These are phyloP conservation scores for Adelges cooleyi DNA, from an alignment of 1,140 invertebrate genomes.

Conservation along the genomic window DNA sequence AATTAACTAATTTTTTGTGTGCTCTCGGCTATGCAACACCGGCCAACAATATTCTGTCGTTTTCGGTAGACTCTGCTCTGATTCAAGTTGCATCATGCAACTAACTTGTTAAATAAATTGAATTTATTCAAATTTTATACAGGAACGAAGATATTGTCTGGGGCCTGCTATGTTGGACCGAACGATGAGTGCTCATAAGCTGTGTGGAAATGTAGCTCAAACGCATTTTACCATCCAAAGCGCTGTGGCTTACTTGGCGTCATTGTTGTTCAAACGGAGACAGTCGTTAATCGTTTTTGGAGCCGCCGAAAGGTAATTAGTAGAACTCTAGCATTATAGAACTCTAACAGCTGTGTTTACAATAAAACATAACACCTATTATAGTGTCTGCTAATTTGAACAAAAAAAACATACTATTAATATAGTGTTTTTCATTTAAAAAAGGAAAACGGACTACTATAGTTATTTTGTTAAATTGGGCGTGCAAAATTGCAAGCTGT, in stretches of 20 bases:
- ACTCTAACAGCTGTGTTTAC: too few species aligned
- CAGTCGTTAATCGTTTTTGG: conserved; percentile 8
- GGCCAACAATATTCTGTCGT: too few species aligned
- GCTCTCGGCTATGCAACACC: too few species aligned
- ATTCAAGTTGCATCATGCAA: too few species aligned
- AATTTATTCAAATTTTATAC: too few species aligned
- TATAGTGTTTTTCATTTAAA: not conserved
- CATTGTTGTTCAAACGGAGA: conserved; percentile 6
- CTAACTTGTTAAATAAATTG: too few species aligned
- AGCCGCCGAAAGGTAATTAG: conserved; percentile 8
- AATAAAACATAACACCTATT: too few species aligned
- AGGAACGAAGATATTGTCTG: conserved; percentile 22
- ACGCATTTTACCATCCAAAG: conserved; percentile 17
- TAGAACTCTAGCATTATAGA: too few species aligned
- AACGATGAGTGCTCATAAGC: conserved; percentile 15
- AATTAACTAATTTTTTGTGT: too few species aligned
- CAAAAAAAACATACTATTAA: too few species aligned
- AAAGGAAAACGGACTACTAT: conserved; percentile 10
- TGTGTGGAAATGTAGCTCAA: conserved; percentile 19
- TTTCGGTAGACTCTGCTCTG: too few species aligned
- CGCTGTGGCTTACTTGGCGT: conserved; percentile 13
- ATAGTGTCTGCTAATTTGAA: too few species aligned
- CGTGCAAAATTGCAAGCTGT: conserved; percentile 3
- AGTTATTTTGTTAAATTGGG: conserved; percentile 8
- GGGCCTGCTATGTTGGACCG: conserved; percentile 9